Percentiles rank a stretch among this genome's conserved stretches.
Evolutionary conservation across 2,888 invertebrate genomes (phyloP).

Genomic region (Uloborus plumipes): DNA sequence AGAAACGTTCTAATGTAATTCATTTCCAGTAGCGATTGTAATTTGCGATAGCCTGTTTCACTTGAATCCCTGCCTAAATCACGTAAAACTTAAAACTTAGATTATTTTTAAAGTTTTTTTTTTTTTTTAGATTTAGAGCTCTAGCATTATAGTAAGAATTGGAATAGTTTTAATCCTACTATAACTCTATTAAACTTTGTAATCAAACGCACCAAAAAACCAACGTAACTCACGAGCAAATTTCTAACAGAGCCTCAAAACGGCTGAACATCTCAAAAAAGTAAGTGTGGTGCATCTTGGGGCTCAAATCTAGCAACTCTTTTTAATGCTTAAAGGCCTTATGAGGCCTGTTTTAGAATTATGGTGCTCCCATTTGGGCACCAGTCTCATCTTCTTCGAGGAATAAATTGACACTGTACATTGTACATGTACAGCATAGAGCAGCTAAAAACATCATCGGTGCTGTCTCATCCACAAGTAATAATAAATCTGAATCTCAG

Average conservation of each 20-base stretch:
- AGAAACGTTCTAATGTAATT: no score
- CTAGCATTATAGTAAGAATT: no score
- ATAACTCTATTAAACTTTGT: background rate
- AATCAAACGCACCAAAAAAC: background rate
- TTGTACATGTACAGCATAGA: no score
- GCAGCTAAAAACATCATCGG: background rate
- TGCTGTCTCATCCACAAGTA: background rate
- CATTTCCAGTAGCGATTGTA: no score
- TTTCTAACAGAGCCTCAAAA: no score
- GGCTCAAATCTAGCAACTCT: background rate
- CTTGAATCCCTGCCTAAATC: no score
- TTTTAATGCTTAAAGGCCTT: background rate
- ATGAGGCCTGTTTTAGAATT: background rate
- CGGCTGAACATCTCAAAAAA: background rate
- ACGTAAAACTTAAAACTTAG: no score
- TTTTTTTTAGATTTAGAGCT: no score
- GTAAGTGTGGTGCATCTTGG: background rate
- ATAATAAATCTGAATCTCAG: background rate
- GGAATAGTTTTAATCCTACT: background rate
- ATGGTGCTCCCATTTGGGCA: slow-evolving; percentile 10
- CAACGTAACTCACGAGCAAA: background rate
- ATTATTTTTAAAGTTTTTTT: no score
- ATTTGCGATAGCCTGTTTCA: no score
- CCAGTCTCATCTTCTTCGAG: background rate
- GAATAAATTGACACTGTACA: background rate